Percentiles rank a stretch among this genome's conserved stretches.
Evolutionary conservation across 2,888 invertebrate species (phyloP).

Genomic region (Rhamnusium bicolor): DNA sequence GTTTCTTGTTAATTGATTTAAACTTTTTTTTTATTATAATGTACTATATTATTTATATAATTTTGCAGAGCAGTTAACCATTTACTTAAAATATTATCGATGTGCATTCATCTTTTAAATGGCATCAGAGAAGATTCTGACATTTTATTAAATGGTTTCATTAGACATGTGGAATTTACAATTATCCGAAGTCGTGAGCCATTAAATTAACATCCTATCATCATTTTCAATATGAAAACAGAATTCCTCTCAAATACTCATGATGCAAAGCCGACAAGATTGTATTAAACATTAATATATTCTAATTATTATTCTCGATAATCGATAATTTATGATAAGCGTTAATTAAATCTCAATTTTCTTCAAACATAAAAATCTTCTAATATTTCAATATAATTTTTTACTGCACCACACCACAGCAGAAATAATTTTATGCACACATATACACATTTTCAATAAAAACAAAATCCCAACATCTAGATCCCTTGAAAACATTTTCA

Average conservation of each 20-base stretch:
- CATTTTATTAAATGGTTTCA: too few species aligned
- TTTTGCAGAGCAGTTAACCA: too few species aligned
- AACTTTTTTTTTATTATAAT: too few species aligned
- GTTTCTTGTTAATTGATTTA: too few species aligned
- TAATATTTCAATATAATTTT: not conserved
- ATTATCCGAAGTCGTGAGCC: slow-evolving; percentile 6
- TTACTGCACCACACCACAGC: not conserved
- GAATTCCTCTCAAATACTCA: slow-evolving; percentile 3
- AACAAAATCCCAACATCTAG: too few species aligned
- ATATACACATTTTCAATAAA: too few species aligned
- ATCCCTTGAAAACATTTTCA: too few species aligned
- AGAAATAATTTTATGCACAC: not conserved
- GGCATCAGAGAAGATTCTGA: too few species aligned
- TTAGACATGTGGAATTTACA: slow-evolving; percentile 5
- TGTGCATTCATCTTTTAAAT: too few species aligned
- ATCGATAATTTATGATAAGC: slow-evolving; percentile 7
- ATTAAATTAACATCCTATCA: slow-evolving; percentile 35
- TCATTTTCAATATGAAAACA: not conserved
- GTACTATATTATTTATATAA: too few species aligned
- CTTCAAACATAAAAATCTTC: not conserved
- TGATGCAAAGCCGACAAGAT: slow-evolving; percentile 8
- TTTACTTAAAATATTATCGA: too few species aligned
- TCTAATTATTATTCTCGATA: slow-evolving; percentile 17
- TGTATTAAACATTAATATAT: slow-evolving; percentile 25
- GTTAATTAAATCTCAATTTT: slow-evolving; percentile 15